These are phyloP conservation scores for Drosophila parvula DNA, from an alignment of 1,140 invertebrate species.

Conservation along the genomic window DNA sequence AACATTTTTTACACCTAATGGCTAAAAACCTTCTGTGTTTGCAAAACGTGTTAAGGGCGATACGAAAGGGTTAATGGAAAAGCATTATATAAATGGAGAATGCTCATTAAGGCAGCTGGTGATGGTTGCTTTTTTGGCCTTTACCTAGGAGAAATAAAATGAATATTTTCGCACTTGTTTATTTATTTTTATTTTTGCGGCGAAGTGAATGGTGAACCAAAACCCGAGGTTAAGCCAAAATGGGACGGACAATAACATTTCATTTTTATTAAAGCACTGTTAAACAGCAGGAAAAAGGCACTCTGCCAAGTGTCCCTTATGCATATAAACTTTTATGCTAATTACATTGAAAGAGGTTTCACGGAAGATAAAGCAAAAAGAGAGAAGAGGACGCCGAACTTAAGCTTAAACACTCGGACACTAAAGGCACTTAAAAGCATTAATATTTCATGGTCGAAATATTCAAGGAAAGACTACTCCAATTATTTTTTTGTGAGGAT, in stretches of 20 bases:
- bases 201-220: not conserved
- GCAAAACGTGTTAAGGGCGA: not conserved
- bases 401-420: not conserved
- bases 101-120: not conserved
- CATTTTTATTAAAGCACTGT: conserved; percentile 1
- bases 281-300: not conserved
- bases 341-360: conserved; percentile 16
- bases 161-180: not conserved
- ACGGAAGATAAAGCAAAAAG: not conserved
- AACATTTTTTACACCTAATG: not conserved
- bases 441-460: not conserved
- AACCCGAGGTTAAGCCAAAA: not conserved
- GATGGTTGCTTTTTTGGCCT: not conserved
- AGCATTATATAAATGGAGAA: conserved; percentile 1
- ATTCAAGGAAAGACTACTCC: not conserved
- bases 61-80: not conserved
- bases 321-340: conserved; percentile 7
- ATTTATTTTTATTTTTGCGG: not conserved
- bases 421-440: not conserved
- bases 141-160: not conserved
- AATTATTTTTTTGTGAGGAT: not conserved
- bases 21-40: not conserved
- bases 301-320: conserved; percentile 6
- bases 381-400: not conserved
- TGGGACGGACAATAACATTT: conserved; percentile 1